These are phyloP conservation scores for Sycophila sp. DNA, from an alignment of 1,140 invertebrate species.

Conservation along the genomic window DNA sequence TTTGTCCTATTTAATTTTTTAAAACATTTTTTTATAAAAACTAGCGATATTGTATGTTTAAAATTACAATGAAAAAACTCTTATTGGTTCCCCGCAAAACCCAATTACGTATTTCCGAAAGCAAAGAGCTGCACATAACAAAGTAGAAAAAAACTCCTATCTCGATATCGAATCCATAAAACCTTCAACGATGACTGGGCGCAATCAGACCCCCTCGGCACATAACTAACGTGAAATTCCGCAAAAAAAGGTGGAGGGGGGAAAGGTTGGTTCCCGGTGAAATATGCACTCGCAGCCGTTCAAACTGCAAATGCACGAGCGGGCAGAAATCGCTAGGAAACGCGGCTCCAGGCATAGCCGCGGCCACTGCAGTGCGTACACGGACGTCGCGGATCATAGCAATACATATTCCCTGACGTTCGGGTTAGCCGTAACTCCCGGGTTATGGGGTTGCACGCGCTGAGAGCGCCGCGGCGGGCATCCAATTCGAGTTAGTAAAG, in stretches of 20 bases:
- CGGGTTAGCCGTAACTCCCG: conserved; percentile 38
- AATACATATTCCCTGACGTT: conserved; percentile 43
- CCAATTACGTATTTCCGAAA: too few relatives aligned
- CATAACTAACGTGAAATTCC: not conserved
- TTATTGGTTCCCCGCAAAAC: too few relatives aligned
- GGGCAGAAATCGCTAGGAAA: not conserved
- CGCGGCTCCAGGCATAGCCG: not conserved
- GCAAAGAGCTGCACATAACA: too few relatives aligned
- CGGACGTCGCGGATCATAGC: conserved; percentile 41
- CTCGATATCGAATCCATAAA: too few relatives aligned
- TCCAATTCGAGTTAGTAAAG: conserved; percentile 47
- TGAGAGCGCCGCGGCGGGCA: conserved; percentile 9
- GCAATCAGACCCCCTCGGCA: not conserved
- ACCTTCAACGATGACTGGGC: not conserved
- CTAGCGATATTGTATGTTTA: too few relatives aligned
- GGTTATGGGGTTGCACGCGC: conserved; percentile 39
- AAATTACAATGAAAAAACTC: too few relatives aligned
- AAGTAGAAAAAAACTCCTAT: too few relatives aligned
- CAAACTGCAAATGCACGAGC: not conserved
- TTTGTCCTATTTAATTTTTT: too few relatives aligned
- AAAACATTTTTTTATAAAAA: too few relatives aligned
- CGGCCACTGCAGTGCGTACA: too few relatives aligned
- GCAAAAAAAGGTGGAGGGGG: not conserved
- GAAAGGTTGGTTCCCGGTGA: too few relatives aligned
- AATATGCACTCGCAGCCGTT: not conserved